A percentile compares a stretch with the other conserved stretches of the same genome.
Conservation (phyloP, 2,797 vertebrate species). For the Typhlichthys eigenmanni region DNA sequence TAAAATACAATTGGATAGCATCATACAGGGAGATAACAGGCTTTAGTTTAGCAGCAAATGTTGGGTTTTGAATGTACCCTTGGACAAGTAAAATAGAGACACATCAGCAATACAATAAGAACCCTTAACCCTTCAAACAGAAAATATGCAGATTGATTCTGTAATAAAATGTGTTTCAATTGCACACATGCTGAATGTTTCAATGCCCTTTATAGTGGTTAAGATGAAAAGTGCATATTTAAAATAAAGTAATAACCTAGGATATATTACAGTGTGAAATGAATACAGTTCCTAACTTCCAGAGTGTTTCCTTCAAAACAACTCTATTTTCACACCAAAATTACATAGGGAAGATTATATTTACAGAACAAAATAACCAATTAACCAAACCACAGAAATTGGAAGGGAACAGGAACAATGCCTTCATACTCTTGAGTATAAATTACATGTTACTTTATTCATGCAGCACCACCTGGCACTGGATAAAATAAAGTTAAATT, state of each 20-base stretch:
- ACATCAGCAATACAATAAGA: conserved; percentile 64
- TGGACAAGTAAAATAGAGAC: conserved; percentile 74
- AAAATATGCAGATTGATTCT: conserved; percentile 55
- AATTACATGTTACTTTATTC: conserved; percentile 63
- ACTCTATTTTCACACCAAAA: conserved; percentile 46
- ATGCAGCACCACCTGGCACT: conserved; percentile 68
- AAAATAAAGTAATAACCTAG: conserved; percentile 69
- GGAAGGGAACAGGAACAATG: conserved; percentile 51
- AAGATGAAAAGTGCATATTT: conserved; percentile 83
- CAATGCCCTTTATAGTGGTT: conserved; percentile 85
- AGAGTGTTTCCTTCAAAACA: conserved; percentile 58
- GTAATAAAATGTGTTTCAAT: conserved; percentile 67
- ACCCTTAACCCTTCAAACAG: conserved; percentile 64
- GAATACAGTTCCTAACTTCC: conserved; percentile 65
- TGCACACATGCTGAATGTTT: conserved; percentile 76
- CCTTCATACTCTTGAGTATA: conserved; percentile 54
- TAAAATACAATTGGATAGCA: conserved; percentile 49
- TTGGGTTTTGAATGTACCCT: conserved; percentile 75
- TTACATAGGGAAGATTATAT: conserved; percentile 45
- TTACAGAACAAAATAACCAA: conserved; percentile 47
- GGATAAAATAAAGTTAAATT: conserved; percentile 65
- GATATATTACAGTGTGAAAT: conserved; percentile 72
- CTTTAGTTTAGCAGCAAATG: conserved; percentile 80
- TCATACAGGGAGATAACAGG: conserved; percentile 67
- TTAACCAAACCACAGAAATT: conserved; percentile 45